Evolutionary conservation across 1,140 invertebrate species (phyloP), one percentile per base, ranked within the genome.

Genomic region (Apis laboriosa): DNA sequence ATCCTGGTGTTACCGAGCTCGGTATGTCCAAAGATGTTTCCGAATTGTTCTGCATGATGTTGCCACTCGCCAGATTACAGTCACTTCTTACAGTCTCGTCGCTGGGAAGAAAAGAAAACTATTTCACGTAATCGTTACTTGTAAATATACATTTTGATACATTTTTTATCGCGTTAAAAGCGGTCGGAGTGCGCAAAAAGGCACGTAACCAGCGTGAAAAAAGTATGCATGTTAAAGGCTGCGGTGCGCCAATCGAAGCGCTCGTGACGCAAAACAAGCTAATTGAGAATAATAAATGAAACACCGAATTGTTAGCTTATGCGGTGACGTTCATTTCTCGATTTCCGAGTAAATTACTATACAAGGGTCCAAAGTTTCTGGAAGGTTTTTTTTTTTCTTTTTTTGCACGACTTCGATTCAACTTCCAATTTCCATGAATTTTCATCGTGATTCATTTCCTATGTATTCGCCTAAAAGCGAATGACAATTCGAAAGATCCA

Each of bases 1-100:
- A 68, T 2, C 93, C 93, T 24, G 93, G 93, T 0, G 91, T 92
- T 1, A 91, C 84, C 78, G 34, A 93, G 49, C 0, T 83, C 77
- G 90, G 90, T 56, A 84, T 83, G 70, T 86, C 89, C 70, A 90
- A 76, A 51, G 85, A 89, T 49, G 77, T 79, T 68, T 93, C 93
- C 21, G 88, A 13, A 61, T 81, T 79, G 78, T 89, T 92, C 61
- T 89, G 90, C 87, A 90, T 91, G 76, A 84, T 90, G 84, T 91
- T 88, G n/a, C 81, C 80, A 56, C 88, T 80, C 58, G 70, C 88
- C 51, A 71, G 81, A 74, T 80, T 88, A 58, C 71, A 86, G 58
- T 73, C 86, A 43, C 72, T 81, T 68, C 77, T 88, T 70, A 87
- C 64, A 64, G 90, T 90, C 70, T 84, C 80, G 87, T 93, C 90